Evolutionary conservation across 1,140 invertebrate species (phyloP).

Genomic region (Drosophila gunungcola): DNA sequence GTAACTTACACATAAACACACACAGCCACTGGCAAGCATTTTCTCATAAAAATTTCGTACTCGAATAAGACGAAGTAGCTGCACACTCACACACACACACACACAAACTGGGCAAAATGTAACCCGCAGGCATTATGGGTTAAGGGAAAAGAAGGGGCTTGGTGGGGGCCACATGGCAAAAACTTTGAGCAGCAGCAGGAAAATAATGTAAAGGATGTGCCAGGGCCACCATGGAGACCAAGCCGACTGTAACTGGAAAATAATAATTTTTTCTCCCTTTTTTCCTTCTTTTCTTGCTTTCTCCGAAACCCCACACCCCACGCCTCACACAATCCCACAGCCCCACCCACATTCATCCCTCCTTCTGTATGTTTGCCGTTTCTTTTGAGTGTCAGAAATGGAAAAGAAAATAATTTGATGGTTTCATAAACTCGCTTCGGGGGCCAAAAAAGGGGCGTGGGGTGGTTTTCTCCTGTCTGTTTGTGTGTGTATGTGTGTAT

Average conservation of each 20-base stretch:
- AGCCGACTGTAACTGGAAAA: conserved; percentile 80
- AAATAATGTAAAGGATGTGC: conserved; percentile 81
- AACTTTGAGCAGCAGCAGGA: conserved; percentile 69
- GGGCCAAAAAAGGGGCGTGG: conserved; percentile 16
- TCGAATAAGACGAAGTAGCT: conserved; percentile 81
- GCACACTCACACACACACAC: conserved; percentile 22
- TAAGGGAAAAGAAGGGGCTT: conserved; percentile 20
- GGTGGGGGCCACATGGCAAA: conserved; percentile 42
- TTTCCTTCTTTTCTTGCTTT: conserved; percentile 40
- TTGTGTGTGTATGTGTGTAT: conserved; percentile 39
- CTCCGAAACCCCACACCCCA: neutral
- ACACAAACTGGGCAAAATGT: conserved; percentile 59
- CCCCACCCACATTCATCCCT: conserved; percentile 20
- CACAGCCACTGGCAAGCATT: conserved; percentile 61
- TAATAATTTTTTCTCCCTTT: conserved; percentile 75
- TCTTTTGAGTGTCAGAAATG: conserved; percentile 84
- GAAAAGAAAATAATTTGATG: conserved; percentile 85
- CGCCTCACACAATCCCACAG: neutral
- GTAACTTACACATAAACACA: conserved; percentile 25
- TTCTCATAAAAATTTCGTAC: conserved; percentile 82
- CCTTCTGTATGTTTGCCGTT: conserved; percentile 65
- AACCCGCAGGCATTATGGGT: conserved; percentile 69
- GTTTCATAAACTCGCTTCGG: conserved; percentile 80
- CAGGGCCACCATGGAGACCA: conserved; percentile 70
- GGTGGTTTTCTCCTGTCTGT: conserved; percentile 9